Conservation (phyloP, 2,113 vertebrate genomes). For the Peromyscus californicus region DNA sequence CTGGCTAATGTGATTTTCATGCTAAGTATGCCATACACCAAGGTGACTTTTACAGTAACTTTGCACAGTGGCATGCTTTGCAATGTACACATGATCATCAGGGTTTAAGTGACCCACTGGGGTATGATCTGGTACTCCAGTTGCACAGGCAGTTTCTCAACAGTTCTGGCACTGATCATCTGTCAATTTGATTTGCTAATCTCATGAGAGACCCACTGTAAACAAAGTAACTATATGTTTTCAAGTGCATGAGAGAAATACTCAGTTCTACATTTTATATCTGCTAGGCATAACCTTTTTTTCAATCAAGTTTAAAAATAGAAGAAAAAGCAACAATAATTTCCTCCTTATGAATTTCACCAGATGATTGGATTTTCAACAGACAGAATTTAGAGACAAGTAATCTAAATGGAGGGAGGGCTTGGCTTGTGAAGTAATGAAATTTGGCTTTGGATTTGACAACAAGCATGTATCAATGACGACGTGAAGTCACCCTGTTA, state of each 20-base stretch:
- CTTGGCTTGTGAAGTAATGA: constrained; percentile 21
- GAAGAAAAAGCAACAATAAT: constrained; percentile 19
- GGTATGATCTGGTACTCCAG: constrained; percentile 79
- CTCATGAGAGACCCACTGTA: constrained; percentile 78
- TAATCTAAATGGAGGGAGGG: constrained; percentile 46
- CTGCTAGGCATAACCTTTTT: constrained; percentile 47
- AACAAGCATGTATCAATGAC: constrained; percentile 34
- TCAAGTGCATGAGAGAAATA: constrained; percentile 60
- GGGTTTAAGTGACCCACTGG: constrained; percentile 71
- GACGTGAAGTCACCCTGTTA: constrained; percentile 55
- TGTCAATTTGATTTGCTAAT: constrained; percentile 82
- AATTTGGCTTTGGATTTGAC: background rate
- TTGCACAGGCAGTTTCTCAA: constrained; percentile 77
- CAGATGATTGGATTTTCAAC: background rate
- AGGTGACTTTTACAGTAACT: constrained; percentile 85
- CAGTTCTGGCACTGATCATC: constrained; percentile 80
- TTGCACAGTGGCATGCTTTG: constrained; percentile 57
- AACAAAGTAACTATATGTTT: constrained; percentile 78
- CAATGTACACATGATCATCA: constrained; percentile 69
- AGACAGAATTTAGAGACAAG: constrained; percentile 22
- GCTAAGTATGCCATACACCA: constrained; percentile 77
- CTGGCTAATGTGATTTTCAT: constrained; percentile 74
- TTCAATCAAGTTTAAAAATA: constrained; percentile 60
- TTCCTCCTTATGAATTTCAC: constrained; percentile 25
- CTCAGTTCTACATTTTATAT: constrained; percentile 70